Conservation (phyloP, 2,888 invertebrate species). For the Lepetodrilus schrolli region DNA sequence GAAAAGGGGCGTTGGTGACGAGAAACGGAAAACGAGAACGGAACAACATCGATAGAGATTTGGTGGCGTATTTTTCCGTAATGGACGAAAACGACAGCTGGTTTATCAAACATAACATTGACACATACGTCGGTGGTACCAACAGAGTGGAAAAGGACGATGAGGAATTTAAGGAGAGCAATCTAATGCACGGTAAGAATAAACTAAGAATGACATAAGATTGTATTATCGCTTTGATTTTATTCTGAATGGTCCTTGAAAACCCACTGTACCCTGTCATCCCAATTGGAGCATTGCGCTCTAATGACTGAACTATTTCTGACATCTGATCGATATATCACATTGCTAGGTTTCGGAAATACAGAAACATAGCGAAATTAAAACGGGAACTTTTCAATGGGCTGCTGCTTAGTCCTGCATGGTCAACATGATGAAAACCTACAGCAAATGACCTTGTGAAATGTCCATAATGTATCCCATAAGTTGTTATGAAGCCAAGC, state of each 20-base stretch:
- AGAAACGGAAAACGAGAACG: constrained; percentile 36
- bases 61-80: constrained; percentile 51
- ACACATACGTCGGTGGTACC: neutral
- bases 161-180: constrained; percentile 50
- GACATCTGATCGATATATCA: too few species aligned
- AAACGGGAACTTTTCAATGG: too few species aligned
- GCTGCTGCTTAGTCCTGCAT: too few species aligned
- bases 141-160: constrained; percentile 38
- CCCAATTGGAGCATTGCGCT: too few species aligned
- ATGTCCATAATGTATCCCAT: too few species aligned
- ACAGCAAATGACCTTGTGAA: too few species aligned
- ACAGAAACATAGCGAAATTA: too few species aligned
- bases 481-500: too few species aligned
- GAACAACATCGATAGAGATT: constrained; percentile 49
- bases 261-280: neutral
- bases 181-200: constrained; percentile 54
- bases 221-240: neutral
- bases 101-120: constrained; percentile 35
- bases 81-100: constrained; percentile 57
- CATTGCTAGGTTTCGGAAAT: too few species aligned
- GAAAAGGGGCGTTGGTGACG: constrained; percentile 44
- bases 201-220: neutral
- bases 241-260: neutral
- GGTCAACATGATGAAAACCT: too few species aligned
- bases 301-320: too few species aligned